Evolutionary conservation across 2,797 vertebrate genomes (phyloP), one percentile per base, ranked within the genome.

Genomic region (Gymnothorax reevesii): DNA sequence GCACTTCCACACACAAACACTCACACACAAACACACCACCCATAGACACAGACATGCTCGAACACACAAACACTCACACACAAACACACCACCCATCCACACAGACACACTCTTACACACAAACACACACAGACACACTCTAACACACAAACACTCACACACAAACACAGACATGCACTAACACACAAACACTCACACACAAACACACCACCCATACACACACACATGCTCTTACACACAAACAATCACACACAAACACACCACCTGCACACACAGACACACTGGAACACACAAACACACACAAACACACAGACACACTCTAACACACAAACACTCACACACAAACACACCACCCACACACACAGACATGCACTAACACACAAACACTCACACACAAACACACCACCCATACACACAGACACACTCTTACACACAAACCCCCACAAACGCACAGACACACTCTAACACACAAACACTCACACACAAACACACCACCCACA

Each of bases 1-100:
- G n/a, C 87, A 83, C 17, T 84, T 86, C 84, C 73, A 64, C 83
- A 90, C 90, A 89, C 90, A n/a, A n/a, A 85, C 89, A 20, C 13
- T 52, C 49, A 54, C 75, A 79, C 75, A 52, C 75, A 75, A 27
- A 8, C 33, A 75, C 7, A 27, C n/a, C n/a, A 9, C 69, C 25
- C 69, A 73, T 42, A 49, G 13, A 77, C 73, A 77, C 73, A n/a
- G n/a, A 0, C 73, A 49, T n/a, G n/a, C n/a, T n/a, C n/a, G n/a
- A n/a, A n/a, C n/a, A n/a, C n/a, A n/a, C n/a, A n/a, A n/a, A n/a
- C n/a, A n/a, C n/a, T n/a, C n/a, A n/a, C 73, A 77, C 73, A 77
- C 73, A 49, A 10, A 49, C 73, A 49, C 42, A 52, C 73, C 33
- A 42, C 33, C 1, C 33, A 42, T 17, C 15, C 71, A 52, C 20